Evolutionary conservation across 1,140 invertebrate genomes (phyloP), one percentile per base, ranked within the genome.

Genomic region (Lordiphosa stackelbergi): DNA sequence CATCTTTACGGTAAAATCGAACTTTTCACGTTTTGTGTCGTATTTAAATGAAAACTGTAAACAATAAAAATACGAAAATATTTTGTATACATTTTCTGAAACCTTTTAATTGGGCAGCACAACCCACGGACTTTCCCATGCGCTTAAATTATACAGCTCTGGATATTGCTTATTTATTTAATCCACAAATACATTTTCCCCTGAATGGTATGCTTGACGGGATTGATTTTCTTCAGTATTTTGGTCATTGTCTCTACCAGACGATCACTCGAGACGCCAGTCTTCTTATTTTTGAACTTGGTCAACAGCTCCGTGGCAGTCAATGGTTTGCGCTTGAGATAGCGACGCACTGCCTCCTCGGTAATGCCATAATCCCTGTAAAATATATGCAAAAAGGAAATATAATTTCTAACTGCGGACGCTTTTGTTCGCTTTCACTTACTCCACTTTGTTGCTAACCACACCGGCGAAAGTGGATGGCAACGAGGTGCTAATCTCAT

Each of bases 201-300:
- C 87, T 98, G 97, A 47, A 97, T 94, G 16, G 93, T 97, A 86
- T 96, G 95, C 73, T 95, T 97, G 9, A 95, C 92, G 1, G 97
- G 97, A 90, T 98, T 97, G 71, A 98, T 96, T 79, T 94, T 93
- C 88, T 98, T 98, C 9, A 98, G 90, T 58, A 98, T 96, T 83
- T 97, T 94, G 16, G 96, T 97, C 92, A 98, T 97, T 12, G 95
- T 93, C 66, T 94, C 94, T 2, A 97, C 96, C 59, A 98, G 90
- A 56, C 97, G 93, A 60, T 98, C 95, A 48, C 93, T 95, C 12
- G 92, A 93, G 28, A 98, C 90, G 8, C 95, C 95, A n/a, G 95
- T 95, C 73, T 97, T 96, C 86, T 97, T 97, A 13, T 94, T 95
- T 87, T 97, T 97, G 88, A 98, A 98, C 89, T 98, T 98, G 40